A percentile compares a stretch with the other conserved stretches of the same genome.
These are phyloP conservation scores for Todus mexicanus DNA, from an alignment of 2,797 vertebrate species.

Conservation along the genomic window DNA sequence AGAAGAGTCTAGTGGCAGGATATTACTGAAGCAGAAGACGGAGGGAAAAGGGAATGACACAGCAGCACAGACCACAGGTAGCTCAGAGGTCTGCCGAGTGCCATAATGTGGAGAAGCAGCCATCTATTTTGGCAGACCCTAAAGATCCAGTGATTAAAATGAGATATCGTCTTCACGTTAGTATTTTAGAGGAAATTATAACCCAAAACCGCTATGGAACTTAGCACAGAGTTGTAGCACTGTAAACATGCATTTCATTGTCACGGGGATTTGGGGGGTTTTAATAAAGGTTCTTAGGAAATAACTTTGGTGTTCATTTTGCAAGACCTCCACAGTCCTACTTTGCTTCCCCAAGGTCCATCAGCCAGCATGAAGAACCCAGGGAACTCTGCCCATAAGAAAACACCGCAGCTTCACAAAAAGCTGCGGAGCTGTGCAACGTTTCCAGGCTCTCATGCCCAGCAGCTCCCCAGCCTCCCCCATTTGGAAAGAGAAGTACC, in stretches of 20 bases:
- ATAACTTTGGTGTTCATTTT: not conserved
- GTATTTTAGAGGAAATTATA: not conserved
- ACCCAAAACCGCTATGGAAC: not conserved
- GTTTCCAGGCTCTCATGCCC: not conserved
- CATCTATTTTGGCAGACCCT: not conserved
- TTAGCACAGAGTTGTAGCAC: not conserved
- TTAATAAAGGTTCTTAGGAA: not conserved
- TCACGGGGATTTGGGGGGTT: too few relatives aligned
- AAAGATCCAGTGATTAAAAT: not conserved
- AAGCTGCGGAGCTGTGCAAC: not conserved
- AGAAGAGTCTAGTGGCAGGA: not conserved
- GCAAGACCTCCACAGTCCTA: too few relatives aligned
- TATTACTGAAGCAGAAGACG: not conserved
- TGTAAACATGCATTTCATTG: not conserved
- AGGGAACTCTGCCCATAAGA: not conserved
- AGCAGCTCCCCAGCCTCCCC: not conserved
- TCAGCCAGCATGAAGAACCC: not conserved
- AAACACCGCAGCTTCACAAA: not conserved
- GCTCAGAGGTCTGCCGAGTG: not conserved
- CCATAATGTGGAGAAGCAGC: not conserved
- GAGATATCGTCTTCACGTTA: not conserved
- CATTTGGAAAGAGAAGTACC: not conserved
- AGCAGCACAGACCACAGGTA: not conserved
- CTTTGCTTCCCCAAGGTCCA: rapidly evolving
- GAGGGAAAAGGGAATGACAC: not conserved